phyloP scores from a whole-genome alignment of 2,113 vertebrate genomes.

The Spilogale gracilis region DNA sequence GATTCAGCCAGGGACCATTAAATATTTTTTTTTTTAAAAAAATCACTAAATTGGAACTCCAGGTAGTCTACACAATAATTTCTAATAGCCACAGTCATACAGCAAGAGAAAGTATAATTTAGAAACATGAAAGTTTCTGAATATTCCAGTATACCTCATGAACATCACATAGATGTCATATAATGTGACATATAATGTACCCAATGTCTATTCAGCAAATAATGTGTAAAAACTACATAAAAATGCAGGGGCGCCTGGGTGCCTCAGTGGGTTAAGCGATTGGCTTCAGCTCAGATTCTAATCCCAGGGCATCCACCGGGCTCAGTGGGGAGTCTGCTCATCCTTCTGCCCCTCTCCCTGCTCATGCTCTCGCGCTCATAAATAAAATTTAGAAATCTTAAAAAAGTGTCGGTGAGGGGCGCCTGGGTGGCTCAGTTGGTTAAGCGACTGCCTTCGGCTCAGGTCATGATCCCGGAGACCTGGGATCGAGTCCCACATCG shows the following conservation, averaged over 20 bases:
- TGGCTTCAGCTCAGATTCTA: background rate
- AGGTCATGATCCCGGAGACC: too few relatives aligned
- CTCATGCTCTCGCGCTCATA: background rate
- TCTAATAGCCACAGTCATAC: background rate
- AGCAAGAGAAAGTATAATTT: background rate
- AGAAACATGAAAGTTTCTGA: slow-evolving; percentile 3
- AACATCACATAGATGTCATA: background rate
- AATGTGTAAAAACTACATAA: background rate
- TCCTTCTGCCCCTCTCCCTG: background rate
- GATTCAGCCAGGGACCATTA: background rate
- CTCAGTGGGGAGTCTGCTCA: background rate
- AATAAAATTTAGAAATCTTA: background rate
- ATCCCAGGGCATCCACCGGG: background rate
- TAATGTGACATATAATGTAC: background rate
- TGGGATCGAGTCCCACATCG: too few relatives aligned
- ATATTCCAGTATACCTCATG: background rate
- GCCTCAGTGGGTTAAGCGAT: background rate
- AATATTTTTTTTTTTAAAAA: background rate
- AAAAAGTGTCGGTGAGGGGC: too few relatives aligned
- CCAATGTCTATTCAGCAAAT: background rate
- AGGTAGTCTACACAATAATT: background rate
- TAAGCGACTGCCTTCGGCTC: too few relatives aligned
- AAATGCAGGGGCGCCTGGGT: background rate
- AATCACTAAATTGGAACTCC: background rate
- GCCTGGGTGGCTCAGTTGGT: too few relatives aligned